Evolutionary conservation across 2,797 vertebrate genomes (phyloP), one percentile per base, ranked within the genome.

Genomic region (Sardinella longiceps): DNA sequence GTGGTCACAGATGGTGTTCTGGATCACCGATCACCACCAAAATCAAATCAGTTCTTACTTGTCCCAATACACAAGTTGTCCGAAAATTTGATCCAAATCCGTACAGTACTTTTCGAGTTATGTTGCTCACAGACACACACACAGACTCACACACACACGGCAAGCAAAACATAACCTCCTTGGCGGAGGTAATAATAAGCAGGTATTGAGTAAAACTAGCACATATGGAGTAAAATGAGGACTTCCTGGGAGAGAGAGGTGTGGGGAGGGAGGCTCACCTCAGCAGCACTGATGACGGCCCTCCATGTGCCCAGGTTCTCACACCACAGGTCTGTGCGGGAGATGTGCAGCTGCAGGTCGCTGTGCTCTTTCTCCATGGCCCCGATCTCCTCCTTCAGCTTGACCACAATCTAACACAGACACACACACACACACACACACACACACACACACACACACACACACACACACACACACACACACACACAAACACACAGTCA

Each of bases 261-360:
- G 58, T 11, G 58, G 23, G n/a, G 23, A 25, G 10, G n/a, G 4
- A 9, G 10, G 63, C 37, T 56, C 81, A 99, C 98, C 96, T 99
- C 98, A 1, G 96, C 96, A 48, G 93, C 93, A 83, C 94, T 95
- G 83, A 99, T 96, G 18, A 94, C 88, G 0, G 98, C 98, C 90
- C 95, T 97, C 98, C 98, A 99, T 92, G 96, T 93, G 12, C 98
- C 98, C 28, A 99, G 94, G 88, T 99, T 98, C 90, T 99, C 98
- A 92, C 98, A 99, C 98, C 98, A 99, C 96, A 97, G 97, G 86
- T 99, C 98, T 0, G 98, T 99, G 86, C 98, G 94, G 2, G 93
- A 96, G 92, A 99, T 97, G 87, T 99, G 98, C 80, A 97, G 92
- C 92, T 98, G 97, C 15, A 99, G 97, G 84, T 99, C 98, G n/a